Percentiles rank a stretch among this genome's conserved stretches.
These are phyloP conservation scores for Erithacus rubecula DNA, from an alignment of 2,797 vertebrate genomes.

Conservation along the genomic window DNA sequence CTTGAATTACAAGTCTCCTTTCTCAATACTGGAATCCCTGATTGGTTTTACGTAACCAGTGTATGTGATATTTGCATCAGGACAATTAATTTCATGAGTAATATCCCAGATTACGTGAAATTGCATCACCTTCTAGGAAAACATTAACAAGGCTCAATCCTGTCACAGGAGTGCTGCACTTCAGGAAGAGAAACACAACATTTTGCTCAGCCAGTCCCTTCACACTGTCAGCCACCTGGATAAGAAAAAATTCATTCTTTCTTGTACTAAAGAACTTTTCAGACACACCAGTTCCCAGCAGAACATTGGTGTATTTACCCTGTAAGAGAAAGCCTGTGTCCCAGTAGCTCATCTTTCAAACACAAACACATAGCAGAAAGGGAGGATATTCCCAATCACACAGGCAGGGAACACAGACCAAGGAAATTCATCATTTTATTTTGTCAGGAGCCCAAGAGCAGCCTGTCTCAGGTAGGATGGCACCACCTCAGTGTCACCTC, in stretches of 20 bases:
- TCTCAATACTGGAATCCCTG: neutral
- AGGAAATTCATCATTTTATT: neutral
- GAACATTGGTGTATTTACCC: neutral
- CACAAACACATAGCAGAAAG: neutral
- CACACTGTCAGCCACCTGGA: neutral
- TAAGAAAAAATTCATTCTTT: neutral
- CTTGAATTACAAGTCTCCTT: neutral
- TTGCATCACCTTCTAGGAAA: neutral
- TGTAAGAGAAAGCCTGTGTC: neutral
- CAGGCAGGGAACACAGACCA: neutral
- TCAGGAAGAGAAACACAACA: neutral
- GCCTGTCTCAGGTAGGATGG: rapidly evolving
- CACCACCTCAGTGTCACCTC: neutral
- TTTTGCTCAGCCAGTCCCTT: neutral
- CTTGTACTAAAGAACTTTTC: neutral
- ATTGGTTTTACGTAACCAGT: neutral
- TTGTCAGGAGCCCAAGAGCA: neutral
- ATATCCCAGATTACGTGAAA: neutral
- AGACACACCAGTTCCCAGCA: neutral
- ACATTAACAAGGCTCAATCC: neutral
- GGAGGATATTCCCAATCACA: neutral
- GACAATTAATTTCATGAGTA: neutral
- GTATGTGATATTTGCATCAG: neutral
- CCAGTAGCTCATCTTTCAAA: neutral
- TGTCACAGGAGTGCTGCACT: neutral